Evolutionary conservation across 2,888 invertebrate genomes (phyloP), one percentile per base, ranked within the genome.

Genomic region (Caradrina kadenii): DNA sequence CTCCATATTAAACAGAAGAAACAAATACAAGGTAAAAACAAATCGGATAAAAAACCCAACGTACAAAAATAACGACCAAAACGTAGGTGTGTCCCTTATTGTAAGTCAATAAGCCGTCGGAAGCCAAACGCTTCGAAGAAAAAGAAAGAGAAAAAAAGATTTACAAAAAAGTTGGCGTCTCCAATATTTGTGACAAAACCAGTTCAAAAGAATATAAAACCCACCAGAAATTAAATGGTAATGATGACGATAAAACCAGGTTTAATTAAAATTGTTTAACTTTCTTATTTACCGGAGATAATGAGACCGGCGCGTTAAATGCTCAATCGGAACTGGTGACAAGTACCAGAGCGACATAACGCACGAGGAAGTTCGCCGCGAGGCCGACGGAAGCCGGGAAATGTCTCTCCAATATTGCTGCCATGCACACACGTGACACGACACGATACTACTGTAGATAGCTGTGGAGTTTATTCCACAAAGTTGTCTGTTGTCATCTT

Each of bases 261-360:
- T 61, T 58, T 63, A 72, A 73, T 65, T 73, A 69, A 75, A 69
- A 71, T 63, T 45, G 48, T 70, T 62, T 15, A 66, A 77, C 52
- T 63, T 62, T 66, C 56, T 65, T 65, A 71, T 73, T 69, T 66
- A 63, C 54, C 22, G 45, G 35, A 60, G 69, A 58, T 85, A 85
- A 85, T 83, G 79, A 85, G 77, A 69, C 42, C 42, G 62, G 39
- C 76, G 85, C 85, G 85, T 84, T 73, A 83, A 92, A 93, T 92
- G 91, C 92, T 93, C 92, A 93, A 92, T 93, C 92, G 90, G 76
- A 90, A 86, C 91, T 91, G 94, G 94, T 94, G 95, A 95, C 95
- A 95, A 91, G 89, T 95, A 95, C 95, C 88, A 95, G 94, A 88
- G 87, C 84, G 68, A 76, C 93, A 95, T 91, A 89, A 87, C 78